phyloP scores from a whole-genome alignment of 2,888 invertebrate species.

The Epinotia brunnichana region DNA sequence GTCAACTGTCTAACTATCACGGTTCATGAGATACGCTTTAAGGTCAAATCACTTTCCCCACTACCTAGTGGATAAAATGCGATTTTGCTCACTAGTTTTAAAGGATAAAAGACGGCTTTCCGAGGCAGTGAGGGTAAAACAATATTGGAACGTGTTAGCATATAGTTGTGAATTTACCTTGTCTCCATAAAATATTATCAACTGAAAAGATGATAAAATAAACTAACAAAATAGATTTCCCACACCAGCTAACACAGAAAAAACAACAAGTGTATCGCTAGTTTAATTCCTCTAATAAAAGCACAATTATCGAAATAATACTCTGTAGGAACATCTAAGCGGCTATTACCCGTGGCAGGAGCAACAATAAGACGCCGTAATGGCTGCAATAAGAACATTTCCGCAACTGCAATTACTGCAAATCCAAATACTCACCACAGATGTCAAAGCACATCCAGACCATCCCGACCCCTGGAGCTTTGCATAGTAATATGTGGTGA shows the following conservation, averaged over 20 bases:
- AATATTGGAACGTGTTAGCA: too few species aligned
- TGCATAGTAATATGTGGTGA: conserved; percentile 20
- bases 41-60: too few species aligned
- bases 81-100: too few species aligned
- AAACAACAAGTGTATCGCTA: conserved; percentile 13
- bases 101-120: too few species aligned
- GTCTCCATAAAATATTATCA: neutral
- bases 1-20: too few species aligned
- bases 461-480: neutral
- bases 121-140: too few species aligned
- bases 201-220: neutral
- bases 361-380: conserved; percentile 68
- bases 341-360: conserved; percentile 51
- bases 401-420: conserved; percentile 68
- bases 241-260: neutral
- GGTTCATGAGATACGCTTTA: too few species aligned
- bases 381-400: conserved; percentile 71
- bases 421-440: conserved; percentile 50
- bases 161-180: too few species aligned
- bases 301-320: conserved; percentile 63
- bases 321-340: conserved; percentile 56
- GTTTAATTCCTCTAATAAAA: conserved; percentile 49
- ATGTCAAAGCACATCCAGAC: conserved; percentile 23
- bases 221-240: neutral
- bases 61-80: too few species aligned